phyloP scores from a whole-genome alignment of 1,140 invertebrate genomes.

The Drosophila burlai region DNA sequence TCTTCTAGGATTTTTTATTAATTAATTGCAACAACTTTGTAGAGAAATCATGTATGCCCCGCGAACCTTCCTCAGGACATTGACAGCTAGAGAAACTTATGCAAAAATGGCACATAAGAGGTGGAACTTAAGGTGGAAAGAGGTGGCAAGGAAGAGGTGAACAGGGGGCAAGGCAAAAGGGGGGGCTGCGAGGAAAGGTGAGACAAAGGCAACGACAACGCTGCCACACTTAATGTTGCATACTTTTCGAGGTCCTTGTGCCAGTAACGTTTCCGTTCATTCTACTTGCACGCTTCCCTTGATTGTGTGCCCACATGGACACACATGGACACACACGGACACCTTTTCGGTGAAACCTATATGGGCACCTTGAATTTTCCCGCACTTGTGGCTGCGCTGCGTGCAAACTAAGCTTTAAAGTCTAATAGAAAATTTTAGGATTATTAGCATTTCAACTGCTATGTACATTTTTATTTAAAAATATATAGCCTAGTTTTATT shows the following conservation, averaged over 20 bases:
- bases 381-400: conserved; percentile 25
- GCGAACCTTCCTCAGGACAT: conserved; percentile 17
- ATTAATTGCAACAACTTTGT: background rate
- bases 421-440: too few species aligned
- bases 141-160: background rate
- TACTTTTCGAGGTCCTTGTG: conserved; percentile 80
- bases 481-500: background rate
- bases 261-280: conserved; percentile 81
- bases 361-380: conserved; percentile 28
- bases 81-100: conserved; percentile 53
- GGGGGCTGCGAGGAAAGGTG: background rate
- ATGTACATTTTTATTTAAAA: background rate
- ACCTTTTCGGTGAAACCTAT: background rate
- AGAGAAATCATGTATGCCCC: background rate
- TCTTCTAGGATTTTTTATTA: background rate
- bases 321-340: background rate
- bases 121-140: conserved; percentile 1
- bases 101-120: conserved; percentile 75
- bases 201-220: conserved; percentile 23
- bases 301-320: conserved; percentile 35
- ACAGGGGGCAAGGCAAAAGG: background rate
- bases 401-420: background rate
- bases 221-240: conserved; percentile 78
- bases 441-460: background rate
- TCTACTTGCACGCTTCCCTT: conserved; percentile 63